Conservation (phyloP, 2,888 invertebrate species). For the Agrotis clavis region DNA sequence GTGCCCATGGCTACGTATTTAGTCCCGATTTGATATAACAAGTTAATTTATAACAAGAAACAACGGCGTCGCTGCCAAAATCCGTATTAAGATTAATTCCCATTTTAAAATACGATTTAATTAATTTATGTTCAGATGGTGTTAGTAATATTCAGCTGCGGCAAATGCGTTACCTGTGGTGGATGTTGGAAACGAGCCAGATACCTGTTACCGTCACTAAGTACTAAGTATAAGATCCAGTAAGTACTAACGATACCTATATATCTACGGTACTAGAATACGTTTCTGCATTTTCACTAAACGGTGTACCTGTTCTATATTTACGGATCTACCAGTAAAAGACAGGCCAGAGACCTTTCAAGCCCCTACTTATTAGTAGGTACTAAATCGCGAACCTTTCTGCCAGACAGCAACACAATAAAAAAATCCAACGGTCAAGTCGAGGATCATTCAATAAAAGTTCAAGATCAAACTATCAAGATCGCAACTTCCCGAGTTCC, state of each 20-base stretch:
- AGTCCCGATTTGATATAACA: no score
- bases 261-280: neutral
- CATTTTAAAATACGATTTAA: conserved; percentile 24
- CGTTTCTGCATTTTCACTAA: neutral
- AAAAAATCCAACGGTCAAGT: conserved; percentile 1
- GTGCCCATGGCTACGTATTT: no score
- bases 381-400: no score
- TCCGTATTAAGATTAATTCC: neutral
- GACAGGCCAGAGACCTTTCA: no score
- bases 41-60: no score
- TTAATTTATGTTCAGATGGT: conserved; percentile 23
- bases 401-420: no score
- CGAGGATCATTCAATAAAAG: conserved; percentile 22
- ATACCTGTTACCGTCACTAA: conserved; percentile 49
- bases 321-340: neutral
- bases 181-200: conserved; percentile 50
- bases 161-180: conserved; percentile 35
- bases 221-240: conserved; percentile 30
- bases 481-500: neutral
- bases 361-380: no score
- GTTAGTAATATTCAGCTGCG: conserved; percentile 24
- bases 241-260: neutral
- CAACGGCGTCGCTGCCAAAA: neutral
- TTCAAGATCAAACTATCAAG: conserved; percentile 6
- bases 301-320: neutral